Percentiles rank a stretch among this genome's conserved stretches.
These are phyloP conservation scores for Megalonaias nervosa DNA, from an alignment of 1,140 invertebrate genomes.

Conservation along the genomic window DNA sequence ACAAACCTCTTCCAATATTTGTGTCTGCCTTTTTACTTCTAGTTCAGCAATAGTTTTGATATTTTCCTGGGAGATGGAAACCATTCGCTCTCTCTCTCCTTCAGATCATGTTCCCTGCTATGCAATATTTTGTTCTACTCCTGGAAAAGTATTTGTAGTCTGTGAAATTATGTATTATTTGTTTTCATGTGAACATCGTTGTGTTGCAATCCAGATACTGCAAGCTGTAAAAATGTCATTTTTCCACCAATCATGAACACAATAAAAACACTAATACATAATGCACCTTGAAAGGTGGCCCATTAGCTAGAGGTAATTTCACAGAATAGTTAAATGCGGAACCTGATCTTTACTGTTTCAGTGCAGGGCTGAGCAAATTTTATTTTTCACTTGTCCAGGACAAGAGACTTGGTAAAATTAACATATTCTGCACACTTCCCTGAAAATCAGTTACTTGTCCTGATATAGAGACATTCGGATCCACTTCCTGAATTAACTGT, in stretches of 20 bases:
- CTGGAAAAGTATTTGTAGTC: slow-evolving; percentile 32
- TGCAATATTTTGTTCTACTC: slow-evolving; percentile 60
- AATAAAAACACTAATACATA: neutral
- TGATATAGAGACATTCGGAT: too few relatives aligned
- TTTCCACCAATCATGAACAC: neutral
- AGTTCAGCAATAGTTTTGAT: slow-evolving; percentile 62
- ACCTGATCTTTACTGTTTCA: too few relatives aligned
- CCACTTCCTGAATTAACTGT: too few relatives aligned
- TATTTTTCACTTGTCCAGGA: too few relatives aligned
- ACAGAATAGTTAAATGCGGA: too few relatives aligned
- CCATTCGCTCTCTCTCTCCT: slow-evolving; percentile 63
- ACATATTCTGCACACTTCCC: too few relatives aligned
- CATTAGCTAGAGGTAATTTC: too few relatives aligned
- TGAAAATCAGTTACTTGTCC: too few relatives aligned
- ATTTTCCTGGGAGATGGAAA: slow-evolving; percentile 59
- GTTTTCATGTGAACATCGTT: neutral
- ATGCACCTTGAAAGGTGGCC: too few relatives aligned
- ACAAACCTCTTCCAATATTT: slow-evolving; percentile 56
- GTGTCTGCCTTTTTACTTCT: slow-evolving; percentile 58
- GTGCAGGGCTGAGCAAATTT: too few relatives aligned
- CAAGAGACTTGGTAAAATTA: too few relatives aligned
- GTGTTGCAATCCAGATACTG: neutral
- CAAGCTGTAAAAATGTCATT: neutral
- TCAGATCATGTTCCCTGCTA: slow-evolving; percentile 60
- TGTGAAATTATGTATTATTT: neutral